These are phyloP conservation scores for Synanthedon myopaeformis DNA, from an alignment of 2,888 invertebrate genomes.

Conservation along the genomic window DNA sequence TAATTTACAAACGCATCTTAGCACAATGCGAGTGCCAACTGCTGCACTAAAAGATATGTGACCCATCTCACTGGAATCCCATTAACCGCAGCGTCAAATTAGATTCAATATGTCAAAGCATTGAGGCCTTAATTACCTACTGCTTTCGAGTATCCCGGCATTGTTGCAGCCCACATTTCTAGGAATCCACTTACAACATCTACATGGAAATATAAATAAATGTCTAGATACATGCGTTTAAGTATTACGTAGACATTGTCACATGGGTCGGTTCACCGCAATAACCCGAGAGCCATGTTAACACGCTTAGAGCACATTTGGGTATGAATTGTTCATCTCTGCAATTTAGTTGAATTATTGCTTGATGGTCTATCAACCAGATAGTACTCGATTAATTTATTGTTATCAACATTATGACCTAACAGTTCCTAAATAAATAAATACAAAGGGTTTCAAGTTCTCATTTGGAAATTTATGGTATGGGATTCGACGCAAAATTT, in stretches of 20 bases:
- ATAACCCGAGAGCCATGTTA: constrained; percentile 55
- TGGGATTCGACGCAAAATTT: no score
- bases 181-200: constrained; percentile 1
- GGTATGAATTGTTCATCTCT: constrained; percentile 56
- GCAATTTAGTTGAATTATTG: constrained; percentile 46
- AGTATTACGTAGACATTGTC: constrained; percentile 12
- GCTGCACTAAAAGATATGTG: background rate
- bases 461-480: no score
- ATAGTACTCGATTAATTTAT: constrained; percentile 17
- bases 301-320: constrained; percentile 60
- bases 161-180: background rate
- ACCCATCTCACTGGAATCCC: constrained; percentile 7
- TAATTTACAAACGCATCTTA: constrained; percentile 46
- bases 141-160: constrained; percentile 20
- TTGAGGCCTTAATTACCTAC: constrained; percentile 18
- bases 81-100: constrained; percentile 21
- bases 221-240: constrained; percentile 12
- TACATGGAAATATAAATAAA: constrained; percentile 4
- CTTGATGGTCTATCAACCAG: constrained; percentile 29
- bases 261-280: constrained; percentile 47
- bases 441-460: no score
- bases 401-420: background rate
- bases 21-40: constrained; percentile 22
- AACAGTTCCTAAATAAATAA: background rate
- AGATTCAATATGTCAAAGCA: constrained; percentile 11